Base-by-base conservation (phyloP, 2,113 vertebrate species). In the Coturnix japonica region DNA sequence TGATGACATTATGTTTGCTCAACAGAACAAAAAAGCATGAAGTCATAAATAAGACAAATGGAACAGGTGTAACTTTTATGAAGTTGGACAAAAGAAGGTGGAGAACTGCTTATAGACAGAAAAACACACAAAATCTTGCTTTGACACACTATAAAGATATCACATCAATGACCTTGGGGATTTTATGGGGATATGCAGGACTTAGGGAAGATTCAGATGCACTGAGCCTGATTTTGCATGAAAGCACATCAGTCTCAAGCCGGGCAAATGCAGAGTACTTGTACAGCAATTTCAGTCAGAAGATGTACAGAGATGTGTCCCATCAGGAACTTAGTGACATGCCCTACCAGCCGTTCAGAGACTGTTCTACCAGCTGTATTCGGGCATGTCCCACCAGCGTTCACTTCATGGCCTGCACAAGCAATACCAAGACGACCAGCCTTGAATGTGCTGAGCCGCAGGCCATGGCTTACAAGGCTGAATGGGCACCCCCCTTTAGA, bases 361-460 rank as follows among this genome's bases (percentile, higher is more conserved):
- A 30, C 15, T 51, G 49, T 15, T 15, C 51, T 28, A 28, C 51
- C 25, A 28, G 51, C 25, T 28, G 25, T 53, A 28, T 28, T 26
- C 1, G 91, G 67, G n/a, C 53, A 72, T 15, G 74, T 76, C 47
- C 63, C 64, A 81, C 74, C 82, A 75, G 73, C 57, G 70, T 77
- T 39, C 65, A 43, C 67, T 85, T 82, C 79, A 51, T 59, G 75
- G 37, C 37, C 19, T 37, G 59, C 65, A 74, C 66, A 70, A 63
- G 43, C 37, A 28, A 54, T 7, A 16, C 28, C 3, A 5, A 30
- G 64, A 35, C n/a, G 43, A 47, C n/a, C 33, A 4, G 39, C 25
- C 82, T 74, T 19, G n/a, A 13, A 25, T 4, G n/a, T 7, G 25
- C 67, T 12, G 17, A 28, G 41, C 13, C 33, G 4, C 20, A 0